Evolutionary conservation across 2,888 invertebrate species (phyloP).

Genomic region (Diaprepes abbreviatus): DNA sequence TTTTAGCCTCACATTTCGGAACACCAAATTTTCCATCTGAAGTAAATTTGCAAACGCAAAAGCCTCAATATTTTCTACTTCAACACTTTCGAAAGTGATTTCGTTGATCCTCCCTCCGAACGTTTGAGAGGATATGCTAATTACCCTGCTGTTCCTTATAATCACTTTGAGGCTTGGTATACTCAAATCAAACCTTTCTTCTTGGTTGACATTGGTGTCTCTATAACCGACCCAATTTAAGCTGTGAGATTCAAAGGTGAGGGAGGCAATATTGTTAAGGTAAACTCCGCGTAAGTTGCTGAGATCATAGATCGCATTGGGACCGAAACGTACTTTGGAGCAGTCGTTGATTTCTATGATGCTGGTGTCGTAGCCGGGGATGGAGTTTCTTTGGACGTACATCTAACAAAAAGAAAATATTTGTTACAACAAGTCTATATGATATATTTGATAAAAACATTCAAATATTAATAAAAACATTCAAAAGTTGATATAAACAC

Average conservation of each 20-base stretch:
- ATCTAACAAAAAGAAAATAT: too few relatives aligned
- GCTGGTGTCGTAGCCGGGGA: constrained; percentile 59
- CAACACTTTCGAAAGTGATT: constrained; percentile 75
- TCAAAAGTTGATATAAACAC: too few relatives aligned
- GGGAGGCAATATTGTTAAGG: constrained; percentile 74
- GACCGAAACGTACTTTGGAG: constrained; percentile 72
- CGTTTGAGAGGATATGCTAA: constrained; percentile 70
- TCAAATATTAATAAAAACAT: too few relatives aligned
- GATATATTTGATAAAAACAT: too few relatives aligned
- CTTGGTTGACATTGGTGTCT: constrained; percentile 56
- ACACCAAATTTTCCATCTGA: constrained; percentile 71
- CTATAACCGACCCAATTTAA: constrained; percentile 71
- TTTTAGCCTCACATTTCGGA: constrained; percentile 74
- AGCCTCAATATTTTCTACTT: constrained; percentile 75
- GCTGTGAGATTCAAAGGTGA: constrained; percentile 75
- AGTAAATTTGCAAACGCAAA: constrained; percentile 82
- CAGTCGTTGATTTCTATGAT: constrained; percentile 78
- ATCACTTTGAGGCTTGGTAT: constrained; percentile 65
- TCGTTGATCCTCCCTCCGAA: constrained; percentile 81
- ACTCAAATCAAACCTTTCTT: constrained; percentile 58
- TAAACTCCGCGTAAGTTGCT: constrained; percentile 75
- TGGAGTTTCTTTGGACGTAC: constrained; percentile 59
- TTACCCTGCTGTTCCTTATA: constrained; percentile 67
- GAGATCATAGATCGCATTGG: constrained; percentile 74
- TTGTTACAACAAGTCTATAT: too few relatives aligned